Evolutionary conservation across 1,140 invertebrate species (phyloP).

Genomic region (Drosophila baimaii): DNA sequence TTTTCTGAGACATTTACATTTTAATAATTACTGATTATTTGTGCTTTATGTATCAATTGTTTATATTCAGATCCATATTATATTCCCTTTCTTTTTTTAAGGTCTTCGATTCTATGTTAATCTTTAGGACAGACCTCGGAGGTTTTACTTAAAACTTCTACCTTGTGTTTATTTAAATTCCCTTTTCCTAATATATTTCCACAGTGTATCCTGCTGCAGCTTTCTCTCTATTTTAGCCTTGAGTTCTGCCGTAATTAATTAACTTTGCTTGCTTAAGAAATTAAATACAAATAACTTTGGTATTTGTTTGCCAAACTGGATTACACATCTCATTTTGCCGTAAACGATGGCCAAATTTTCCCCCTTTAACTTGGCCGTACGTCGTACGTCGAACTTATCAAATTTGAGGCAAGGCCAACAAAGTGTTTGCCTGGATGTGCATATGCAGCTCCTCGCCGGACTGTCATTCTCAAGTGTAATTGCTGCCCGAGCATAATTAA

Average conservation of each 20-base stretch:
- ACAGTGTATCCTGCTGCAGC: slow-evolving; percentile 1
- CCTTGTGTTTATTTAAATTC: no score
- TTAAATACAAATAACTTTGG: slow-evolving; percentile 80
- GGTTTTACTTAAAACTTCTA: no score
- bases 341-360: slow-evolving; percentile 47
- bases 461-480: slow-evolving; percentile 31
- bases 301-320: slow-evolving; percentile 77
- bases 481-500: slow-evolving; percentile 37
- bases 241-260: slow-evolving; percentile 75
- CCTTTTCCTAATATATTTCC: neutral
- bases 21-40: neutral
- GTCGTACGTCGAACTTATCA: slow-evolving; percentile 9
- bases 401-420: neutral
- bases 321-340: slow-evolving; percentile 65
- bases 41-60: no score
- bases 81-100: no score
- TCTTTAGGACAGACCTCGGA: no score
- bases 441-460: slow-evolving; percentile 1
- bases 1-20: neutral
- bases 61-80: no score
- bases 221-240: slow-evolving; percentile 17
- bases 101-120: no score
- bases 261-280: slow-evolving; percentile 75
- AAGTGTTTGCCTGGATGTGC: slow-evolving; percentile 28
- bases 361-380: slow-evolving; percentile 26